Percentiles rank a stretch among this genome's conserved stretches.
These are phyloP conservation scores for Gallinago undulata DNA, from an alignment of 2,113 vertebrate genomes.

Conservation along the genomic window DNA sequence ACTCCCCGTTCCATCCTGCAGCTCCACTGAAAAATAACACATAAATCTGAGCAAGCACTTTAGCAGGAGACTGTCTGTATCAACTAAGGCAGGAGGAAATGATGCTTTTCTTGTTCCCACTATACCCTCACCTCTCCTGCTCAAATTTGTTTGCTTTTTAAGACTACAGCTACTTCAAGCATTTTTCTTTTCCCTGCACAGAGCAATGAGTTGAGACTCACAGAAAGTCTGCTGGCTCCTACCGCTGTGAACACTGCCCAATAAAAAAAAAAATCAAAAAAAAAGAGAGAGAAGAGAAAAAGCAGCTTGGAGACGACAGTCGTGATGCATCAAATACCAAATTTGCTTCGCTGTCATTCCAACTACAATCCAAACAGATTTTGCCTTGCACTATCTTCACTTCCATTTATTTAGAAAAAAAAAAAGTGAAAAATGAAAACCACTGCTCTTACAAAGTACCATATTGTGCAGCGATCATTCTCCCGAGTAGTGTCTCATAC, in stretches of 20 bases:
- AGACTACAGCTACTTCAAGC: background rate
- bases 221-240: background rate
- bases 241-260: background rate
- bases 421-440: background rate
- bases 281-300: background rate
- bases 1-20: background rate
- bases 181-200: background rate
- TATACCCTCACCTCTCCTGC: background rate
- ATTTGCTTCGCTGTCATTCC: background rate
- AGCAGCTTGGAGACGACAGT: background rate
- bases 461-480: fast-evolving
- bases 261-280: too few species aligned
- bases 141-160: background rate
- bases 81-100: background rate
- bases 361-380: background rate
- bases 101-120: background rate
- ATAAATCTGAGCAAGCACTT: background rate
- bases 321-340: background rate
- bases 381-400: background rate
- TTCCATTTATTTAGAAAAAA: background rate
- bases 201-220: background rate
- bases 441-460: background rate
- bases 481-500: fast-evolving
- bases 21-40: background rate
- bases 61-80: background rate